Evolutionary conservation across 2,888 invertebrate species (phyloP).

Genomic region (Melanostoma scalare): DNA sequence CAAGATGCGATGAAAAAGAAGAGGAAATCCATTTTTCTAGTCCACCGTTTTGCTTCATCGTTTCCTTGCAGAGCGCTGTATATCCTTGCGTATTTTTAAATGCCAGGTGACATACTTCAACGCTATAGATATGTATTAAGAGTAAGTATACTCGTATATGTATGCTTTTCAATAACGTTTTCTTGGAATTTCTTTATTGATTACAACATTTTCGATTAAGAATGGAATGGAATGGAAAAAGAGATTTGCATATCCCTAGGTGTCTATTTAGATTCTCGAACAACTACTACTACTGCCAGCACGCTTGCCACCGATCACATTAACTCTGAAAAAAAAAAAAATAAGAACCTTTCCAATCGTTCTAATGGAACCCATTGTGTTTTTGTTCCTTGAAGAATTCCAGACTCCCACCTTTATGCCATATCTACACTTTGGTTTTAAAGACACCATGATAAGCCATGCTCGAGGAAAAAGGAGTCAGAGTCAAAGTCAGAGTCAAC

Average conservation of each 20-base stretch:
- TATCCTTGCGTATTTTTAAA: slow-evolving; percentile 49
- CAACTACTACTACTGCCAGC: slow-evolving; percentile 9
- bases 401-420: slow-evolving; percentile 39
- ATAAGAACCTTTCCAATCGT: slow-evolving; percentile 1
- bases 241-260: slow-evolving; percentile 52
- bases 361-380: slow-evolving; percentile 55
- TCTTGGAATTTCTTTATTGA: slow-evolving; percentile 68
- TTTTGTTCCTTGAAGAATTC: slow-evolving; percentile 41
- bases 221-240: neutral
- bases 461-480: neutral
- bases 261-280: neutral
- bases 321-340: neutral
- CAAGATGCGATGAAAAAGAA: no score
- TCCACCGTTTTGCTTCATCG: no score
- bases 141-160: neutral
- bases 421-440: slow-evolving; percentile 23
- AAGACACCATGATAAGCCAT: slow-evolving; percentile 31
- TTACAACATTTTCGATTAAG: slow-evolving; percentile 46
- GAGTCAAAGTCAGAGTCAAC: no score
- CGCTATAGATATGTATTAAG: slow-evolving; percentile 1
- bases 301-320: neutral
- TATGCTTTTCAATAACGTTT: slow-evolving; percentile 53
- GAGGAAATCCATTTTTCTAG: no score
- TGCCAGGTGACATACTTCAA: slow-evolving; percentile 60
- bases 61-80: neutral